Evolutionary conservation across 2,797 vertebrate genomes (phyloP).

Genomic region (Mycteria americana): DNA sequence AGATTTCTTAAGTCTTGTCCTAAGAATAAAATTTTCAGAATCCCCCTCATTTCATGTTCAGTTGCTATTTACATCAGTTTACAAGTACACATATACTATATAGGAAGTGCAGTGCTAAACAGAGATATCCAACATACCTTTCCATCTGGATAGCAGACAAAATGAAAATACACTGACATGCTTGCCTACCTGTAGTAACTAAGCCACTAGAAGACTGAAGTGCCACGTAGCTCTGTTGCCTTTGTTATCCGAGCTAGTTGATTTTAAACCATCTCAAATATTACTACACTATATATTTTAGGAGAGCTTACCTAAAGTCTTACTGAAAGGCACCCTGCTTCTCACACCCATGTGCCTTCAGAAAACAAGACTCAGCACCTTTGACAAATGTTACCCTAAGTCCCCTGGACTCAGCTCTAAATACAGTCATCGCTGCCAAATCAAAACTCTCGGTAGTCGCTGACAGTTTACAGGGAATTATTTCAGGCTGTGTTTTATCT

Average conservation of each 20-base stretch:
- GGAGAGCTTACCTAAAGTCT: not conserved
- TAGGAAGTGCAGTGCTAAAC: not conserved
- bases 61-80: not conserved
- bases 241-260: not conserved
- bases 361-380: not conserved
- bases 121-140: not conserved
- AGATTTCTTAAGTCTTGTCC: not conserved
- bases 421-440: not conserved
- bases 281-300: not conserved
- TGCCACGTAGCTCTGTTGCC: not conserved
- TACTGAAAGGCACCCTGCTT: constrained; percentile 9
- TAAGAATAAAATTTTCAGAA: not conserved
- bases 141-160: not conserved
- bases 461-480: not conserved
- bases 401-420: not conserved
- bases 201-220: not conserved
- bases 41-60: not conserved
- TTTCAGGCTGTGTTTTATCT: not conserved
- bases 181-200: not conserved
- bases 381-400: not conserved
- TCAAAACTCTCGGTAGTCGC: not conserved
- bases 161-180: not conserved
- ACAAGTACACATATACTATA: not conserved
- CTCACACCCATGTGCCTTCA: not conserved
- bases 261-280: not conserved